phyloP scores from a whole-genome alignment of 1,140 invertebrate species.

The Argopecten irradians region DNA sequence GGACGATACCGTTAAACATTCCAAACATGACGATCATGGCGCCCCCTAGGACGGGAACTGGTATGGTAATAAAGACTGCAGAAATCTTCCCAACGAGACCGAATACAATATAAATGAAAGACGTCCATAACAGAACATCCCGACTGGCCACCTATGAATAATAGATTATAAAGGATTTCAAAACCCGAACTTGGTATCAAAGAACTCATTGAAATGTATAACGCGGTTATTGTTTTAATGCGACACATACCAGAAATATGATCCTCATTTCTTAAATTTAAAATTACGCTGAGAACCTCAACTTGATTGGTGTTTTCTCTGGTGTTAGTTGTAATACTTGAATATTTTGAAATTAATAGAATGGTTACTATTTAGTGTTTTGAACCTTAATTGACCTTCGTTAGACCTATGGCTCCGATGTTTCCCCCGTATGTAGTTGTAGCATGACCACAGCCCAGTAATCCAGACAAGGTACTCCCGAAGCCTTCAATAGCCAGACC shows the following conservation, averaged over 20 bases:
- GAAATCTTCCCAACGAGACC: constrained; percentile 88
- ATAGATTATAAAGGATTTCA: neutral
- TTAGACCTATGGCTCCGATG: constrained; percentile 57
- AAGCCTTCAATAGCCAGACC: constrained; percentile 88
- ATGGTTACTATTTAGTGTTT: too few relatives aligned
- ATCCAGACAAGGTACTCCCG: constrained; percentile 86
- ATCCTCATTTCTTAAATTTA: neutral
- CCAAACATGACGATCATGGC: constrained; percentile 92
- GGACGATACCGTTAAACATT: constrained; percentile 58
- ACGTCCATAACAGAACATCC: constrained; percentile 89
- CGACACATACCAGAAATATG: too few relatives aligned
- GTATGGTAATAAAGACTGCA: constrained; percentile 90
- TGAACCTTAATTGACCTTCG: too few relatives aligned
- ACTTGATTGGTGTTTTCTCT: neutral
- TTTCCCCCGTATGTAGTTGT: constrained; percentile 85
- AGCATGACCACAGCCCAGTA: constrained; percentile 88
- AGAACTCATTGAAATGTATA: too few relatives aligned
- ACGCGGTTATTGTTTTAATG: too few relatives aligned
- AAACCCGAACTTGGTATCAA: neutral
- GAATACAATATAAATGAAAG: too few relatives aligned
- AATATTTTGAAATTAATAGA: too few relatives aligned
- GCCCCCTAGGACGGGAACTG: constrained; percentile 89
- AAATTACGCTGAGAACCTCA: neutral
- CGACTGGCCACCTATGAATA: constrained; percentile 85
- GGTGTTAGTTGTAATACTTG: too few relatives aligned